Evolutionary conservation across 2,888 invertebrate genomes (phyloP).

Genomic region (Scrobipalpa atriplicella): DNA sequence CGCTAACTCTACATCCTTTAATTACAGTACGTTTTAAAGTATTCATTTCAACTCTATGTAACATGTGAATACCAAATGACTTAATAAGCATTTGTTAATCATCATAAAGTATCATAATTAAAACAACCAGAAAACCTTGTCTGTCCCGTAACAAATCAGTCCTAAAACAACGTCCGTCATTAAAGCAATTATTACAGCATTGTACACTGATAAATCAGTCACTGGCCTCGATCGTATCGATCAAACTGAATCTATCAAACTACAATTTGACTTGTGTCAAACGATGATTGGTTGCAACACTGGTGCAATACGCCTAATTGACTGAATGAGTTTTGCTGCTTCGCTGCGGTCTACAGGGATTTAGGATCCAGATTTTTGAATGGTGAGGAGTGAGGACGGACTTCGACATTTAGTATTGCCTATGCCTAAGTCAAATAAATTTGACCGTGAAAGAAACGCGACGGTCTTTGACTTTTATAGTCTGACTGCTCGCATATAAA

Average conservation of each 20-base stretch:
- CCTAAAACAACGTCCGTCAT: constrained; percentile 38
- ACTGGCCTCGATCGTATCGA: constrained; percentile 77
- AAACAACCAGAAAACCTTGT: constrained; percentile 1
- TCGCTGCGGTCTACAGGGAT: constrained; percentile 53
- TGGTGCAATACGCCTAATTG: constrained; percentile 66
- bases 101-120: neutral
- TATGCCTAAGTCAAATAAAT: too few relatives aligned
- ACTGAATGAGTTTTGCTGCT: constrained; percentile 73
- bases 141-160: neutral
- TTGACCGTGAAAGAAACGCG: too few relatives aligned
- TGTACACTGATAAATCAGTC: constrained; percentile 70
- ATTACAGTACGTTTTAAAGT: neutral
- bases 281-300: constrained; percentile 80
- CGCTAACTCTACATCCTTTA: neutral
- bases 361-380: constrained; percentile 18
- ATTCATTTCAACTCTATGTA: too few relatives aligned
- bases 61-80: too few relatives aligned
- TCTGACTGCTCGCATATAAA: too few relatives aligned
- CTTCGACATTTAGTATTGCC: too few relatives aligned
- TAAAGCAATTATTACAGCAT: constrained; percentile 54
- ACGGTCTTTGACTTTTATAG: too few relatives aligned
- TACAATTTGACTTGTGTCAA: constrained; percentile 78
- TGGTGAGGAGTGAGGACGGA: neutral
- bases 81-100: neutral
- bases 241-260: constrained; percentile 72